Percentiles rank a stretch among this genome's conserved stretches.
phyloP scores from a whole-genome alignment of 2,113 vertebrate species.

The Vireo altiloquus region DNA sequence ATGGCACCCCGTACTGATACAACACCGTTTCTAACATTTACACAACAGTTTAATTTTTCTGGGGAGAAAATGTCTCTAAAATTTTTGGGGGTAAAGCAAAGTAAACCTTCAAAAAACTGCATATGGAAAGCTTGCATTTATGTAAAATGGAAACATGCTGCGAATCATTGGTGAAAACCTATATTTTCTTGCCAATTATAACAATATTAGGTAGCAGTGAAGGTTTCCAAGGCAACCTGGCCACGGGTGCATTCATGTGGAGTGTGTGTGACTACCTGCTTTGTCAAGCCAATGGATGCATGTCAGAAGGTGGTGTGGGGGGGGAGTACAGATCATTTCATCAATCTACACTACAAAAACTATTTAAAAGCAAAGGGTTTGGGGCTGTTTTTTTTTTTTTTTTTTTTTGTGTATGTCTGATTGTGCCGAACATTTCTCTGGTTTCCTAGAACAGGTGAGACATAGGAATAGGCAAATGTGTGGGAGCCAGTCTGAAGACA shows the following conservation, averaged over 20 bases:
- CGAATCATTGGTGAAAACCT: slow-evolving; percentile 19
- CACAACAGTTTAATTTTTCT: slow-evolving; percentile 8
- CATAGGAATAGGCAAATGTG: background rate
- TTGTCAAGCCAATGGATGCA: slow-evolving; percentile 39
- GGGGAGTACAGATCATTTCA: background rate
- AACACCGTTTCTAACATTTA: background rate
- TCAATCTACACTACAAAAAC: background rate
- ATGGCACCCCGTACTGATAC: background rate
- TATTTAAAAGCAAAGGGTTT: background rate
- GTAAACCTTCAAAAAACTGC: background rate
- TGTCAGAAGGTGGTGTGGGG: slow-evolving; percentile 1
- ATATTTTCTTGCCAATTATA: slow-evolving; percentile 66
- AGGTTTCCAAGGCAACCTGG: slow-evolving; percentile 65
- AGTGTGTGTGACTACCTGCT: slow-evolving; percentile 39
- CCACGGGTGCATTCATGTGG: slow-evolving; percentile 37
- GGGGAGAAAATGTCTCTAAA: background rate
- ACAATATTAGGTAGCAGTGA: slow-evolving; percentile 57
- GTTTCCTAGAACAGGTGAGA: background rate
- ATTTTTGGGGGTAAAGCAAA: background rate
- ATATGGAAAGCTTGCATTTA: slow-evolving; percentile 26
- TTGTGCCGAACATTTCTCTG: fast-evolving
- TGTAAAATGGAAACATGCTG: slow-evolving; percentile 36
- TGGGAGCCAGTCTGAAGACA: background rate
- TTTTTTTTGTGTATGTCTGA: background rate
- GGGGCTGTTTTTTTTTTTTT: background rate